Evolutionary conservation across 1,140 invertebrate species (phyloP).

Genomic region (Caenorhabditis elegans): DNA sequence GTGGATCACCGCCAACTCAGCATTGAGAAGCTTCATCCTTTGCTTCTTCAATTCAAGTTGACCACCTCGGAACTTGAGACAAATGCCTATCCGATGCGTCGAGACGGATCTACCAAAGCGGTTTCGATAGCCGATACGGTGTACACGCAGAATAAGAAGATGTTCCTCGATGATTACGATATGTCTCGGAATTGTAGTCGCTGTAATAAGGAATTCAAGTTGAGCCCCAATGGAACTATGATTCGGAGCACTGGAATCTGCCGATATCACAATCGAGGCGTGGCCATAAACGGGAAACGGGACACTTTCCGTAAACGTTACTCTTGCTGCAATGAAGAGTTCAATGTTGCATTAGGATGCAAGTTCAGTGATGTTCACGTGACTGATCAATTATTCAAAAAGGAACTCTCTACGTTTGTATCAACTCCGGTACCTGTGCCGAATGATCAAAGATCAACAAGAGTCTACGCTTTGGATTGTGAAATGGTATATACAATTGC

Average conservation of each 20-base stretch:
- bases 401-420: constrained; percentile 73
- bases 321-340: constrained; percentile 69
- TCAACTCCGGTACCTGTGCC: constrained; percentile 19
- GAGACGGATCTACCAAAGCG: too few species aligned
- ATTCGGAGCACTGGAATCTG: constrained; percentile 71
- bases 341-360: constrained; percentile 71
- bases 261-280: constrained; percentile 79
- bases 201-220: constrained; percentile 42
- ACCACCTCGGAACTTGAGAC: neutral
- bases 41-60: neutral
- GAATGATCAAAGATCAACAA: constrained; percentile 37
- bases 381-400: constrained; percentile 74
- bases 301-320: constrained; percentile 50
- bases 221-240: constrained; percentile 32
- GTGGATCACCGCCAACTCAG: neutral
- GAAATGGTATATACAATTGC: constrained; percentile 86
- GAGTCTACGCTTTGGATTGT: constrained; percentile 78
- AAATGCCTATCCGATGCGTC: neutral
- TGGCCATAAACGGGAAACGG: constrained; percentile 67
- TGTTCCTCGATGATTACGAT: constrained; percentile 23
- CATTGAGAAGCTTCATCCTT: neutral
- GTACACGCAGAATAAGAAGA: neutral
- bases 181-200: constrained; percentile 35
- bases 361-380: constrained; percentile 74
- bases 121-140: neutral